Percentiles rank a stretch among this genome's conserved stretches.
Conservation (phyloP, 2,113 vertebrate species). For the Scophthalmus maximus region DNA sequence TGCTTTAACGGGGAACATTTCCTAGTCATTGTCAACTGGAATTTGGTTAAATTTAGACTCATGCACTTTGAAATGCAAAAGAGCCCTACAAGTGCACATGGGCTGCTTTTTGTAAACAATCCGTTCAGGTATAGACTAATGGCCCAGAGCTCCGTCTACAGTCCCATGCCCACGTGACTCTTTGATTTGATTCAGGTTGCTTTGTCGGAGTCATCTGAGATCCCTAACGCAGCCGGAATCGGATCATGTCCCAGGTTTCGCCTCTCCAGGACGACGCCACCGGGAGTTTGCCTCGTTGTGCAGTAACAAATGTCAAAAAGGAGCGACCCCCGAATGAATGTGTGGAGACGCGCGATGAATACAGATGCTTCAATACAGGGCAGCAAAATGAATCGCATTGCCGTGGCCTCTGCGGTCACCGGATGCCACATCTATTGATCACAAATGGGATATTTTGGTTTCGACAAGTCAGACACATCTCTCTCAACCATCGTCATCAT, state of each 20-base stretch:
- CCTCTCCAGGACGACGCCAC: slow-evolving; percentile 50
- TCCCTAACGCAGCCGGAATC: slow-evolving; percentile 65
- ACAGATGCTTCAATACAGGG: background rate
- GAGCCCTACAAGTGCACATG: slow-evolving; percentile 8
- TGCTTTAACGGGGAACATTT: background rate
- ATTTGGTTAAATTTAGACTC: slow-evolving; percentile 12
- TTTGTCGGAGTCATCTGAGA: slow-evolving; percentile 68
- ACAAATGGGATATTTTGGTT: slow-evolving; percentile 4
- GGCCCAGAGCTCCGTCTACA: slow-evolving; percentile 55
- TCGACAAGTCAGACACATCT: background rate
- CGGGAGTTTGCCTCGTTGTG: slow-evolving; percentile 12
- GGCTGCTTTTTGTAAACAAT: slow-evolving; percentile 26
- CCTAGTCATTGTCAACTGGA: slow-evolving; percentile 6
- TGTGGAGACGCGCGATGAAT: background rate
- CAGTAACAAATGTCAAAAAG: slow-evolving; percentile 41
- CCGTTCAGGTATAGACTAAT: slow-evolving; percentile 66
- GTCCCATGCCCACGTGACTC: slow-evolving; percentile 60
- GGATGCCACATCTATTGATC: slow-evolving; percentile 1
- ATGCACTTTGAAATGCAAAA: slow-evolving; percentile 32
- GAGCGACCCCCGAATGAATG: slow-evolving; percentile 8
- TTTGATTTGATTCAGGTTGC: slow-evolving; percentile 72
- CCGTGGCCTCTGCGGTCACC: slow-evolving; percentile 5
- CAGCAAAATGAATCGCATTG: background rate
- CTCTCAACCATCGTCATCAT: slow-evolving; percentile 7
- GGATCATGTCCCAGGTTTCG: slow-evolving; percentile 56